Evolutionary conservation across 2,888 invertebrate species (phyloP).

Genomic region (Aleiodes leptofemur): DNA sequence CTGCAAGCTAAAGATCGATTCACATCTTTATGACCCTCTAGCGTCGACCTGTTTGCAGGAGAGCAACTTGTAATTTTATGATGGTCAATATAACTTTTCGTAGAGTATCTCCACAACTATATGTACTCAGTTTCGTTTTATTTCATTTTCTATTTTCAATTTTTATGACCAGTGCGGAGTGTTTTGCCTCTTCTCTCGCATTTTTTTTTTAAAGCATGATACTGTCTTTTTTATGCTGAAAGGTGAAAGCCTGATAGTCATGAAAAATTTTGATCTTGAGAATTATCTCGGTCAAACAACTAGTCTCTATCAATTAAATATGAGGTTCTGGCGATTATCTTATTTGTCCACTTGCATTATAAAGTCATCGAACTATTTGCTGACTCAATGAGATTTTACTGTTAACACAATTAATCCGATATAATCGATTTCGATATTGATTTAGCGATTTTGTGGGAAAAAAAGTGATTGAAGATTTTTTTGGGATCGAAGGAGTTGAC

Average conservation of each 20-base stretch:
- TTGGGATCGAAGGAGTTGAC: no score
- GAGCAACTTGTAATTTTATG: conserved; percentile 46
- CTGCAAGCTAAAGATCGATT: conserved; percentile 28
- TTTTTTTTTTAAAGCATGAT: background rate
- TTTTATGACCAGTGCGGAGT: conserved; percentile 4
- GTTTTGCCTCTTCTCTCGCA: background rate
- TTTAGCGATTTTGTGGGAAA: no score
- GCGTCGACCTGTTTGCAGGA: conserved; percentile 40
- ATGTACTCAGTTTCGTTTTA: conserved; percentile 19
- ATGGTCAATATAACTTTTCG: conserved; percentile 30
- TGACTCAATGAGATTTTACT: no score
- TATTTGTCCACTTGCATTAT: no score
- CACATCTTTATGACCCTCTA: conserved; percentile 40
- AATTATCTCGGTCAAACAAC: no score
- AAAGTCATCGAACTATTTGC: no score
- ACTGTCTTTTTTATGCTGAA: background rate
- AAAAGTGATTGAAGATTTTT: no score
- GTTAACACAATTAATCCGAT: no score
- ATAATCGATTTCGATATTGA: no score
- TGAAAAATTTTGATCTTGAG: no score
- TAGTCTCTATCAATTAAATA: no score
- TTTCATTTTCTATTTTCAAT: conserved; percentile 30
- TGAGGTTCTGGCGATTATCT: no score
- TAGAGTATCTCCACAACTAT: conserved; percentile 25
- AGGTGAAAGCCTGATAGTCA: background rate